A percentile compares a stretch with the other conserved stretches of the same genome.
Evolutionary conservation across 1,140 invertebrate genomes (phyloP).

Genomic region (Cherax destructor): DNA sequence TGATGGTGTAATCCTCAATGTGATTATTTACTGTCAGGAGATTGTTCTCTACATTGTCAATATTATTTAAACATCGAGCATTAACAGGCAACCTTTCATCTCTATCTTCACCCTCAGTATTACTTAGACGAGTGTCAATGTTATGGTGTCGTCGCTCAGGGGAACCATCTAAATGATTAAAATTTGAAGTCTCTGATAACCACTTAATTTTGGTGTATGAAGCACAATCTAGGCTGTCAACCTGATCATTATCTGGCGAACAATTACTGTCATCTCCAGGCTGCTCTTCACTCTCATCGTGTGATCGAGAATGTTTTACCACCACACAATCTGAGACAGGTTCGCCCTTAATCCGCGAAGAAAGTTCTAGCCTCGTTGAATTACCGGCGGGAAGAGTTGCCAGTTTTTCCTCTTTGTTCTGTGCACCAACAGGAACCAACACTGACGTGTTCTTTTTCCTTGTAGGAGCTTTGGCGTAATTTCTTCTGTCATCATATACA

Average conservation of each 20-base stretch:
- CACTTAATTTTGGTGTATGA: background rate
- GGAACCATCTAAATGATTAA: background rate
- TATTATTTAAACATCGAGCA: background rate
- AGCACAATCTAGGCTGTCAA: background rate
- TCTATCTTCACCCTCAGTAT: background rate
- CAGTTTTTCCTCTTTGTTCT: background rate
- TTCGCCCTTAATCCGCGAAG: background rate
- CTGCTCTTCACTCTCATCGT: background rate
- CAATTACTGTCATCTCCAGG: background rate
- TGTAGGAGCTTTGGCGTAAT: background rate
- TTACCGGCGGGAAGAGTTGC: background rate
- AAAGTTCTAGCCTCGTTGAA: background rate
- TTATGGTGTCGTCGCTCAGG: background rate
- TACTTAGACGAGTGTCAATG: background rate
- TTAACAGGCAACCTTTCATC: background rate
- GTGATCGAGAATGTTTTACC: background rate
- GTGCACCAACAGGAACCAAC: background rate
- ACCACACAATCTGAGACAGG: background rate
- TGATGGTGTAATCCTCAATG: conserved; percentile 29
- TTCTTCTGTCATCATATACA: conserved; percentile 25
- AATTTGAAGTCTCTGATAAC: background rate
- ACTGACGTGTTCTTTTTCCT: background rate
- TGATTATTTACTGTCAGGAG: background rate
- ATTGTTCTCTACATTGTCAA: background rate
- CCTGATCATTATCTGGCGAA: background rate